These are phyloP conservation scores for Halichoerus grypus DNA, from an alignment of 2,113 vertebrate species.

Conservation along the genomic window DNA sequence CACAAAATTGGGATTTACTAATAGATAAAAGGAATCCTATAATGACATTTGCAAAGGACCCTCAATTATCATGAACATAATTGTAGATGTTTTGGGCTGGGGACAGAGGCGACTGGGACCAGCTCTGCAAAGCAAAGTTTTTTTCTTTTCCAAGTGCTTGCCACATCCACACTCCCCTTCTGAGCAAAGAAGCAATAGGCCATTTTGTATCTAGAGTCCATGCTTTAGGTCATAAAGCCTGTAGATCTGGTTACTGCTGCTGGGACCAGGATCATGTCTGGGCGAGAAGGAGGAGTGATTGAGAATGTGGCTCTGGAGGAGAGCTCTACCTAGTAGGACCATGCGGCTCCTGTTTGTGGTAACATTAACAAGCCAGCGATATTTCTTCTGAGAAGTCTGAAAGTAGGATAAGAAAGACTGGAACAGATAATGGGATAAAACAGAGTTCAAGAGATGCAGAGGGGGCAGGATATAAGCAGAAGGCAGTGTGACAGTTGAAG, in stretches of 20 bases:
- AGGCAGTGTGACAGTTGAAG: not conserved
- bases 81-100: slow-evolving; percentile 17
- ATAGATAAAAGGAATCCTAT: slow-evolving; percentile 69
- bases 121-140: not conserved
- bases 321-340: not conserved
- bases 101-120: not conserved
- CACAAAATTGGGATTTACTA: slow-evolving; percentile 67
- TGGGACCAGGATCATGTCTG: not conserved
- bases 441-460: not conserved
- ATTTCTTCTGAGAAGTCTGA: not conserved
- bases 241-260: not conserved
- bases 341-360: not conserved
- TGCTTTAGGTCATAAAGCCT: not conserved
- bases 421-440: not conserved
- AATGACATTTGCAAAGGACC: slow-evolving; percentile 60
- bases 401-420: not conserved
- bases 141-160: not conserved
- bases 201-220: not conserved
- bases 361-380: not conserved
- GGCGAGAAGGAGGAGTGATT: not conserved
- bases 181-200: not conserved
- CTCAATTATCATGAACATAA: slow-evolving; percentile 59
- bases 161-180: not conserved
- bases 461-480: not conserved
- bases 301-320: not conserved